A percentile compares a stretch with the other conserved stretches of the same genome.
Conservation (phyloP, 2,113 vertebrate genomes). For the Alligator sinensis region DNA sequence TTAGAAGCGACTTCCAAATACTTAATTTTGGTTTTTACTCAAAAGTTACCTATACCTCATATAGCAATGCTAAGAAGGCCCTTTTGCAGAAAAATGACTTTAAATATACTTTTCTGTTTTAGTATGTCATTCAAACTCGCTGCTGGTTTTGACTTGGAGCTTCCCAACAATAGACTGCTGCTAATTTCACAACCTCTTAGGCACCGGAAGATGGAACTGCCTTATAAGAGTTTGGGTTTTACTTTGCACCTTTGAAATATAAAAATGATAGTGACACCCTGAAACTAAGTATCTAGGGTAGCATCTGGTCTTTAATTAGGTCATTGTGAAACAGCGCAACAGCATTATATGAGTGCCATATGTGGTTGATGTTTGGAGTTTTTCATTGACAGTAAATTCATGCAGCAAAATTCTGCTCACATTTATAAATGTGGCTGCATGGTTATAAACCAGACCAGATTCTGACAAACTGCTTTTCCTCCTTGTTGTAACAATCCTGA, state of each 20-base stretch:
- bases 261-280: not conserved
- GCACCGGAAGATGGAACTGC: not conserved
- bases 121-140: not conserved
- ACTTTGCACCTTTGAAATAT: not conserved
- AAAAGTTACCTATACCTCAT: not conserved
- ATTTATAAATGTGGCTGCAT: not conserved
- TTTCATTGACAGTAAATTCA: not conserved
- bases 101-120: not conserved
- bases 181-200: not conserved
- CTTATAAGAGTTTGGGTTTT: not conserved
- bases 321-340: not conserved
- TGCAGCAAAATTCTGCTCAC: not conserved
- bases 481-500: not conserved
- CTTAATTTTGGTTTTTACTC: not conserved
- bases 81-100: not conserved
- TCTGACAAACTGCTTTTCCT: accelerated
- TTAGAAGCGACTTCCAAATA: not conserved
- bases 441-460: not conserved
- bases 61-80: not conserved
- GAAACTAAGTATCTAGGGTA: not conserved
- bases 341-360: accelerated
- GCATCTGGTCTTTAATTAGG: not conserved
- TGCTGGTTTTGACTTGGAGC: not conserved
- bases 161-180: not conserved
- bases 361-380: accelerated